These are phyloP conservation scores for Eristalis tenax DNA, from an alignment of 2,888 invertebrate species.

Conservation along the genomic window DNA sequence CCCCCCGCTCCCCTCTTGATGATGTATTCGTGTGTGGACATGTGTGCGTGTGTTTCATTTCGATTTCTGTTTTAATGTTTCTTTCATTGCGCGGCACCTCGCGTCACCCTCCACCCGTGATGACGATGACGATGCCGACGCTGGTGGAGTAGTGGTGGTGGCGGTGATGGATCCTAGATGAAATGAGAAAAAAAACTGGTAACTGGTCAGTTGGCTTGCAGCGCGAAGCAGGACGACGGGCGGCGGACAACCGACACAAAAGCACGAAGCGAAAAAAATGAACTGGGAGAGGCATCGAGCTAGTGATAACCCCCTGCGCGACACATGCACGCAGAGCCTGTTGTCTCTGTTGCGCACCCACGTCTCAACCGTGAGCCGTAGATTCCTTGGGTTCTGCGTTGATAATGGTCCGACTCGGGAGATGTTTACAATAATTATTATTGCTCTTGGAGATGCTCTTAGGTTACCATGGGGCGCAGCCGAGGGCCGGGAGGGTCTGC, in stretches of 20 bases:
- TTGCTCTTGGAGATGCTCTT: slow-evolving; percentile 49
- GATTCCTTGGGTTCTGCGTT: slow-evolving; percentile 34
- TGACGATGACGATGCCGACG: neutral
- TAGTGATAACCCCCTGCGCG: slow-evolving; percentile 54
- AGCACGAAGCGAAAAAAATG: slow-evolving; percentile 24
- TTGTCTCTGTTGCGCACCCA: slow-evolving; percentile 54
- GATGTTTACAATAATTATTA: slow-evolving; percentile 68
- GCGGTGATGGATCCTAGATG: slow-evolving; percentile 54
- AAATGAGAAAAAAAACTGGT: slow-evolving; percentile 27
- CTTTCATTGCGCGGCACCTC: slow-evolving; percentile 4
- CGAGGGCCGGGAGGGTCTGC: neutral
- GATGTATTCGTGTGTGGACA: neutral
- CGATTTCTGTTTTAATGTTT: slow-evolving; percentile 58
- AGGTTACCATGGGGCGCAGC: neutral
- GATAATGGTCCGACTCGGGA: slow-evolving; percentile 52
- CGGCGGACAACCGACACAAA: neutral
- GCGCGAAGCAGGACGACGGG: slow-evolving; percentile 45
- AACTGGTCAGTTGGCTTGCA: slow-evolving; percentile 68
- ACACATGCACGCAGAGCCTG: slow-evolving; percentile 26
- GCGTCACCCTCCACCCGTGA: neutral
- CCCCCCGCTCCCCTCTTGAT: neutral
- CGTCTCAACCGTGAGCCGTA: neutral
- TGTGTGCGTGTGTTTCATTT: slow-evolving; percentile 43
- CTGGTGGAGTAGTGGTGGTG: neutral
- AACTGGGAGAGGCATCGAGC: slow-evolving; percentile 43